phyloP scores from a whole-genome alignment of 2,888 invertebrate species.

The Agrochola circellaris region DNA sequence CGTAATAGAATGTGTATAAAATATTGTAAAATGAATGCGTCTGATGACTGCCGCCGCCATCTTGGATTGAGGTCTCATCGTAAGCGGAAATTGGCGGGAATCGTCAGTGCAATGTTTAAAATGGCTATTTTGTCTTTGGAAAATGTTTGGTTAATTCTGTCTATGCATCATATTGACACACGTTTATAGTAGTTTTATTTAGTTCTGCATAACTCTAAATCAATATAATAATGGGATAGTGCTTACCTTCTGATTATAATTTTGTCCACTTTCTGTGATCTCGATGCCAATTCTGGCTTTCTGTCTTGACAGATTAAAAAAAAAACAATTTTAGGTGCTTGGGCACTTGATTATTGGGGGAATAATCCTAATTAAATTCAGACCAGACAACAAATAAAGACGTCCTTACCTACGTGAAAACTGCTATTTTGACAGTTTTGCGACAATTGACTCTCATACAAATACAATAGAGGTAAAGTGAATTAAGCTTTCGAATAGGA shows the following conservation, averaged over 20 bases:
- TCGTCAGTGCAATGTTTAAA: conserved; percentile 10
- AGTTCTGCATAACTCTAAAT: neutral
- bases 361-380: neutral
- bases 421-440: neutral
- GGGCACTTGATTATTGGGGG: neutral
- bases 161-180: conserved; percentile 11
- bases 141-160: conserved; percentile 1
- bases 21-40: conserved; percentile 62
- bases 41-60: conserved; percentile 61
- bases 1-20: conserved; percentile 59
- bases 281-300: neutral
- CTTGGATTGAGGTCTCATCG: conserved; percentile 52
- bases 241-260: neutral
- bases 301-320: neutral
- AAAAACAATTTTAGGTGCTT: neutral
- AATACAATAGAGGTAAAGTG: neutral
- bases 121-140: conserved; percentile 25
- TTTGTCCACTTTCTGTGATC: neutral
- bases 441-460: neutral
- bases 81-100: conserved; percentile 53
- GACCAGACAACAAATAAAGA: neutral
- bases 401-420: neutral
- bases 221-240: neutral
- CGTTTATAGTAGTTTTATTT: neutral
- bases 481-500: neutral